Evolutionary conservation across 2,113 vertebrate species (phyloP), one percentile per base, ranked within the genome.

Genomic region (Poicephalus gulielmi): DNA sequence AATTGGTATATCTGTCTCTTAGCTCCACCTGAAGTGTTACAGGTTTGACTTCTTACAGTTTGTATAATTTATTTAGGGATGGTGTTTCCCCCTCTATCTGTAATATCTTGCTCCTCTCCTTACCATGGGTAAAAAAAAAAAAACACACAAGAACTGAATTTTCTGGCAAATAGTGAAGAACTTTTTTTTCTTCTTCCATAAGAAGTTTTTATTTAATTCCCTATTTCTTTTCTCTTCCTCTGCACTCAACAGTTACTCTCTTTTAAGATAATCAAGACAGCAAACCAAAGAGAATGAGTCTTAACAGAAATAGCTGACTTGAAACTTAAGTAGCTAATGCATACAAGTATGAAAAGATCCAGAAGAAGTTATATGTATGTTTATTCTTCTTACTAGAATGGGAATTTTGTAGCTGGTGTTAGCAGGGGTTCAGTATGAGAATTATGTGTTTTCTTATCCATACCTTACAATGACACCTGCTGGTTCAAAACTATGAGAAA

Each of bases 31-130:
- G 70, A 91, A 95, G 47, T 53, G 28, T 92, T 92, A 74, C 44
- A 71, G 37, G 60, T 79, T 73, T 91, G 66, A 96, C 67, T 50
- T 90, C 82, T 92, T 95, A 71, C 16, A 53, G 23, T 88, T 90
- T 91, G 30, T 74, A 39, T 47, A 41, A 77, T 84, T 49, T 78
- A 75, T 89, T 84, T 92, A 23, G 4, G 24, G 19, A 30, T 23
- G 11, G 8, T 75, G 67, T 94, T 91, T 85, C 53, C 17, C 18
- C 7, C 9, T 83, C 25, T 74, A 6, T 78, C 91, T 82, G 25
- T 70, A 77, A 37, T 55, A 74, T 63, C 62, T 79, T 88, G 27
- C 52, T 91, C 25, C 25, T 86, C 13, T 91, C 91, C 39, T 90
- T 43, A 49, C 35, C 24, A 24, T 24, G 16, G 30, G 18, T 70